Evolutionary conservation across 2,888 invertebrate genomes (phyloP).

Genomic region (Heterodera filipjevi): DNA sequence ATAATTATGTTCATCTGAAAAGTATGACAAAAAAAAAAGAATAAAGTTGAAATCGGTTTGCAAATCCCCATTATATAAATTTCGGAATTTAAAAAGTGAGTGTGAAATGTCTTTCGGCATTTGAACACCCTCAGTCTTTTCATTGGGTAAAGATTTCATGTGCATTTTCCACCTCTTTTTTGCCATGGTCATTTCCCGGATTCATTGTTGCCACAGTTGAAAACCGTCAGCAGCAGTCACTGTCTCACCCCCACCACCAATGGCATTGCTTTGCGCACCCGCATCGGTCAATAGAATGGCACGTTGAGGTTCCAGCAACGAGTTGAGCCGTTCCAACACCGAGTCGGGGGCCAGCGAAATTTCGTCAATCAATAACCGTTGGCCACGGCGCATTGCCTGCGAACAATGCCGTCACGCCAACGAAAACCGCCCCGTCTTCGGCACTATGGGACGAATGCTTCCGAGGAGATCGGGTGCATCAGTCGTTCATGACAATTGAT

Average conservation of each 20-base stretch:
- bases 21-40: no score
- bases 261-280: slow-evolving; percentile 67
- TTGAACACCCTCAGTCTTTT: no score
- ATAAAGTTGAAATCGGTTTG: no score
- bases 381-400: slow-evolving; percentile 83
- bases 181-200: slow-evolving; percentile 98
- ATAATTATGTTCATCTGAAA: neutral
- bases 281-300: slow-evolving; percentile 88
- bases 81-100: no score
- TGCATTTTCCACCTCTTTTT: slow-evolving; percentile 78
- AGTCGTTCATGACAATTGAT: slow-evolving; percentile 98
- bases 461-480: slow-evolving; percentile 97
- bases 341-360: slow-evolving; percentile 84
- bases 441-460: slow-evolving; percentile 81
- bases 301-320: slow-evolving; percentile 87
- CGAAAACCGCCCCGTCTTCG: slow-evolving; percentile 48
- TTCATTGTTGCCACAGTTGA: slow-evolving; percentile 98
- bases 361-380: slow-evolving; percentile 92
- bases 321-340: slow-evolving; percentile 93
- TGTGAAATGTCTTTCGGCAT: no score
- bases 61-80: no score
- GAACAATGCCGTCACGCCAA: slow-evolving; percentile 94
- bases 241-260: slow-evolving; percentile 66
- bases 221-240: slow-evolving; percentile 75
- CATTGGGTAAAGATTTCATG: no score